Percentiles rank a stretch among this genome's conserved stretches.
Conservation (phyloP, 1,140 invertebrate genomes). For the Apis florea region DNA sequence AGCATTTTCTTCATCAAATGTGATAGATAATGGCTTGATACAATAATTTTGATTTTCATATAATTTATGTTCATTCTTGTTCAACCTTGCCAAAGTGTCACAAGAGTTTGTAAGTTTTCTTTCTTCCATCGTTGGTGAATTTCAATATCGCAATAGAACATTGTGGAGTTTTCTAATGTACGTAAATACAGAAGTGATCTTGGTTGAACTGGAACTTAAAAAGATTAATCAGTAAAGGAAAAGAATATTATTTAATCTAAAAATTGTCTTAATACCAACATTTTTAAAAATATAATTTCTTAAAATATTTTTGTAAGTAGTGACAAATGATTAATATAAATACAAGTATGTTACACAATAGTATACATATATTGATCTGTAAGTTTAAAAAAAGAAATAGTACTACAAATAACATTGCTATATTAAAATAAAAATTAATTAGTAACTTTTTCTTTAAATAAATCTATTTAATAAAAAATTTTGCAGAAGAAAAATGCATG, state of each 20-base stretch:
- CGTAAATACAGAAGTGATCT: constrained; percentile 62
- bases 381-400: constrained; percentile 28
- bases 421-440: neutral
- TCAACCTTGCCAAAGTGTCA: constrained; percentile 45
- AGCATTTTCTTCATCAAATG: constrained; percentile 37
- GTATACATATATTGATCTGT: neutral
- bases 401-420: neutral
- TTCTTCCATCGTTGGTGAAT: constrained; percentile 56
- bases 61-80: constrained; percentile 47
- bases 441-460: neutral
- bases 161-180: constrained; percentile 69
- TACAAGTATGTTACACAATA: constrained; percentile 10
- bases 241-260: neutral
- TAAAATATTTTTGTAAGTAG: neutral
- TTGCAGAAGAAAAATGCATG: neutral
- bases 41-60: constrained; percentile 51
- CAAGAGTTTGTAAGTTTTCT: constrained; percentile 52
- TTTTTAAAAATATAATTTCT: neutral
- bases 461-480: neutral
- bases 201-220: constrained; percentile 61
- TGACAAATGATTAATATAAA: constrained; percentile 1
- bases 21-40: constrained; percentile 48
- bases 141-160: constrained; percentile 64
- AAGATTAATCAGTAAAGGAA: neutral
- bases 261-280: neutral